phyloP scores from a whole-genome alignment of 1,140 invertebrate species.

The Magallana ariakensis region DNA sequence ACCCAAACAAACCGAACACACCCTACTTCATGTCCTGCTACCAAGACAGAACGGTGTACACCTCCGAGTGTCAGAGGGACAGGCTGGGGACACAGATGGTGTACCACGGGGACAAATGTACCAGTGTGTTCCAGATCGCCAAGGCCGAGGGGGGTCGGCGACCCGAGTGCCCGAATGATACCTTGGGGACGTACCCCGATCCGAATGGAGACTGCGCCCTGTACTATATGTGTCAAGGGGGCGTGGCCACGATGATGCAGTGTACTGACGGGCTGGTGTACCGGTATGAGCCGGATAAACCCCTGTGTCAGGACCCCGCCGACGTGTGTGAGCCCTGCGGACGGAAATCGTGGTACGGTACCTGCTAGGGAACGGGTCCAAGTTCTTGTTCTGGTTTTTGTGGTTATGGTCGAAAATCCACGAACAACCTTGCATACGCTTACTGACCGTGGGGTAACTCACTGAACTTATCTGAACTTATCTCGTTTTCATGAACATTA shows the following conservation, averaged over 20 bases:
- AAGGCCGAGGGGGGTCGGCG: neutral
- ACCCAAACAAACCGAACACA: constrained; percentile 8
- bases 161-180: neutral
- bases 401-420: too few species aligned
- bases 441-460: too few species aligned
- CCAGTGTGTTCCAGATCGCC: neutral
- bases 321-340: constrained; percentile 5
- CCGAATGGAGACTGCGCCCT: neutral
- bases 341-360: neutral
- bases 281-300: neutral
- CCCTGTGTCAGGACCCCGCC: neutral
- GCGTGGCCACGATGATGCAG: neutral
- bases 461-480: too few species aligned
- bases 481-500: too few species aligned
- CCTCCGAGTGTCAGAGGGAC: neutral
- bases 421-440: too few species aligned
- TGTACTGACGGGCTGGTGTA: neutral
- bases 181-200: neutral
- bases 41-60: neutral
- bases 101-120: neutral
- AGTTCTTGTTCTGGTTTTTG: too few species aligned
- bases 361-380: neutral
- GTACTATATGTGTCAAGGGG: neutral
- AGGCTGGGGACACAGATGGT: neutral
- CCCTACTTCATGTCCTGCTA: constrained; percentile 9